These are phyloP conservation scores for Rhagium mordax DNA, from an alignment of 2,888 invertebrate species.

Conservation along the genomic window DNA sequence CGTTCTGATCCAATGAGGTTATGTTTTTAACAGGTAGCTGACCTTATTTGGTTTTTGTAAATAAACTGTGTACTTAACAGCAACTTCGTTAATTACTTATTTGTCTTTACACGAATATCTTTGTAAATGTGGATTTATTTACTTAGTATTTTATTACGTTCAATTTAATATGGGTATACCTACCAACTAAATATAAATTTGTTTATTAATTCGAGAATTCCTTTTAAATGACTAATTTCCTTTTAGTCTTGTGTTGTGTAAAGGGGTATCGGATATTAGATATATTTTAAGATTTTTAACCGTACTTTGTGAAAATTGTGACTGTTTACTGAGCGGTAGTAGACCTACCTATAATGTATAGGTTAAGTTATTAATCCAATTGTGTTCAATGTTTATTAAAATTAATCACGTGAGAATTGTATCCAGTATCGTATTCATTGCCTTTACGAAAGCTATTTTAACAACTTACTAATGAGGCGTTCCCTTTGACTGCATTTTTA, in stretches of 20 bases:
- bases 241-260: background rate
- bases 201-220: background rate
- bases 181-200: slow-evolving; percentile 4
- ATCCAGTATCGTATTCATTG: background rate
- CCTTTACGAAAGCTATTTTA: background rate
- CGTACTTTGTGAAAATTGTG: background rate
- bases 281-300: too few relatives aligned
- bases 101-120: background rate
- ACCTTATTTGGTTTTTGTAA: slow-evolving; percentile 40
- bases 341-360: too few relatives aligned
- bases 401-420: background rate
- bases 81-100: background rate
- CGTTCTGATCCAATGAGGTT: too few relatives aligned
- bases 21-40: slow-evolving; percentile 39
- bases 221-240: slow-evolving; percentile 22
- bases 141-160: background rate
- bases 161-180: background rate
- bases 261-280: background rate
- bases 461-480: background rate
- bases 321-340: background rate
- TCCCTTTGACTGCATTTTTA: slow-evolving; percentile 30
- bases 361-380: too few relatives aligned
- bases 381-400: too few relatives aligned
- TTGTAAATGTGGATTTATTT: background rate
- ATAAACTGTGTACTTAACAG: background rate